These are phyloP conservation scores for Petrophora chlorosata DNA, from an alignment of 2,888 invertebrate genomes.

Conservation along the genomic window DNA sequence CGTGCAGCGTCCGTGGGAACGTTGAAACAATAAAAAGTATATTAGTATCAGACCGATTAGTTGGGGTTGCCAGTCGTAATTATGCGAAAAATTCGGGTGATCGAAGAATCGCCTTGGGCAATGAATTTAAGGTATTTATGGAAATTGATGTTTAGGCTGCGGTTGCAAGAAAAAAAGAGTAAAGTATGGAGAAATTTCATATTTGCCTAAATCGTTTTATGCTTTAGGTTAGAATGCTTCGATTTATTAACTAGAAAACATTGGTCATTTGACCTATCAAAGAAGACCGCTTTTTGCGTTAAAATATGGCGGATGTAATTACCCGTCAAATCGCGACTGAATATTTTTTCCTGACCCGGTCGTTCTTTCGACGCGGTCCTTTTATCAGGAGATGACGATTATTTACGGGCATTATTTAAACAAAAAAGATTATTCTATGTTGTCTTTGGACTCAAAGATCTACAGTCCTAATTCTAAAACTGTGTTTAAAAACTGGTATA, in stretches of 20 bases:
- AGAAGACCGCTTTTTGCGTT: slow-evolving; percentile 20
- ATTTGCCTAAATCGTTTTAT: no score
- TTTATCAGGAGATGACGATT: slow-evolving; percentile 43
- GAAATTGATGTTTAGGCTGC: slow-evolving; percentile 24
- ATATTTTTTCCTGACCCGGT: slow-evolving; percentile 41
- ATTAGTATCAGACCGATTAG: slow-evolving; percentile 57
- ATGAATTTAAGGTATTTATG: slow-evolving; percentile 33
- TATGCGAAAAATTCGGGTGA: slow-evolving; percentile 63
- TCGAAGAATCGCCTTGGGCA: slow-evolving; percentile 43
- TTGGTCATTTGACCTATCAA: no score
- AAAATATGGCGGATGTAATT: slow-evolving; percentile 68
- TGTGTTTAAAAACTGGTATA: no score
- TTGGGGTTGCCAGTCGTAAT: slow-evolving; percentile 56
- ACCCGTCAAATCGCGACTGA: slow-evolving; percentile 46
- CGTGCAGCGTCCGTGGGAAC: slow-evolving; percentile 77
- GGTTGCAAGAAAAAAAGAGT: neutral
- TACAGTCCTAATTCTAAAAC: no score
- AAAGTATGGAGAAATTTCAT: no score
- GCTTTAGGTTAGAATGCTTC: no score
- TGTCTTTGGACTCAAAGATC: no score
- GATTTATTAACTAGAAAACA: no score
- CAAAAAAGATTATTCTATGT: no score
- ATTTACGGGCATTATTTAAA: slow-evolving; percentile 39
- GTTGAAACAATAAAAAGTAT: slow-evolving; percentile 63
- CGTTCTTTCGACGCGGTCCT: slow-evolving; percentile 44